phyloP scores from a whole-genome alignment of 2,888 invertebrate genomes.

The Steinernema scapterisci region DNA sequence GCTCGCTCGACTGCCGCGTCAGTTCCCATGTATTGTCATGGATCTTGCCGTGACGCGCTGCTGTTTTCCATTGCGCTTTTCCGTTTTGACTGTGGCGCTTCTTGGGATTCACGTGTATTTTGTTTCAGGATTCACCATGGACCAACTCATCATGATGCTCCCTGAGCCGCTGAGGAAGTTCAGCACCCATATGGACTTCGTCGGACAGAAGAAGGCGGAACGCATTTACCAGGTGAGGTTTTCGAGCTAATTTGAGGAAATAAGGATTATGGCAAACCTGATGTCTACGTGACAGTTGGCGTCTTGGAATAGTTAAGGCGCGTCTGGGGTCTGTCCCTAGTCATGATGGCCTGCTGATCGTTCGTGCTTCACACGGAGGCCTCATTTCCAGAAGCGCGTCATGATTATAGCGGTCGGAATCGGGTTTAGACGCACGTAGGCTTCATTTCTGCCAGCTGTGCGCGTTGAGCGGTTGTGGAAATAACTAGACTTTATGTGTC shows the following conservation, averaged over 20 bases:
- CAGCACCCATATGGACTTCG: conserved; percentile 60
- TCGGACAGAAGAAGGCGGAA: conserved; percentile 62
- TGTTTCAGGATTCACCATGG: conserved; percentile 46
- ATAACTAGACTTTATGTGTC: too few relatives aligned
- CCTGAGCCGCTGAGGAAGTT: conserved; percentile 52
- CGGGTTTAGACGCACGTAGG: too few relatives aligned
- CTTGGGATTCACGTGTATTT: background rate
- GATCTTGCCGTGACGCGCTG: background rate
- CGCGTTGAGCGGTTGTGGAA: too few relatives aligned
- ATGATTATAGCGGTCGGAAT: too few relatives aligned
- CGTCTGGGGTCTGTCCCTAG: too few relatives aligned
- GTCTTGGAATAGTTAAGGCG: too few relatives aligned
- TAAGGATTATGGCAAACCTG: background rate
- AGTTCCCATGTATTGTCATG: background rate
- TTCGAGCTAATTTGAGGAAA: too few relatives aligned
- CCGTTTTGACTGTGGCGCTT: background rate
- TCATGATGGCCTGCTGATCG: too few relatives aligned
- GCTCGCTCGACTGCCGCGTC: background rate
- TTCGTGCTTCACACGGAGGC: too few relatives aligned
- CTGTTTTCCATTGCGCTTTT: background rate
- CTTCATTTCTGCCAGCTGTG: too few relatives aligned
- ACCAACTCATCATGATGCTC: conserved; percentile 61
- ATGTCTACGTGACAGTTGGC: too few relatives aligned
- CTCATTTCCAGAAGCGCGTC: too few relatives aligned
- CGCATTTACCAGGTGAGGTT: conserved; percentile 57